Percentiles rank a stretch among this genome's conserved stretches.
Evolutionary conservation across 1,140 invertebrate genomes (phyloP).

Genomic region (Mycetomoellerius zeteki): DNA sequence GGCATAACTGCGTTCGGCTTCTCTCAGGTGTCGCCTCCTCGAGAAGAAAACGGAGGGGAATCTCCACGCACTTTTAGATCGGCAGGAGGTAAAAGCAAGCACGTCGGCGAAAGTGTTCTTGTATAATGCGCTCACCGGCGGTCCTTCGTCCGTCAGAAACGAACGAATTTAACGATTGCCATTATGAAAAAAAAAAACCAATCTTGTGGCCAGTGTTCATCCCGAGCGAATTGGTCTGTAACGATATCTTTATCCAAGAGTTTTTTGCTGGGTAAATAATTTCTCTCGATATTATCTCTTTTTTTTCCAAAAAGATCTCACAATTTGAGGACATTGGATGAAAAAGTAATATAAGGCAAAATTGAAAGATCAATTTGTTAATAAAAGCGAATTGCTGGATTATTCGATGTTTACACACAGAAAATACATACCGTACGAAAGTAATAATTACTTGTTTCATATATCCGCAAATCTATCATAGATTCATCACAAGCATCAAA

Average conservation of each 20-base stretch:
- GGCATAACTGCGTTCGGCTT: slow-evolving; percentile 72
- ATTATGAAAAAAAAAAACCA: slow-evolving; percentile 18
- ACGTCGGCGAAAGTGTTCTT: slow-evolving; percentile 85
- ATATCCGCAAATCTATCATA: no score
- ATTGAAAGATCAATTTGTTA: background rate
- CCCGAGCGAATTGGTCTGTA: background rate
- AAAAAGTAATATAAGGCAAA: background rate
- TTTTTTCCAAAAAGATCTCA: background rate
- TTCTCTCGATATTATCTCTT: background rate
- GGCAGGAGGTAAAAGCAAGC: slow-evolving; percentile 79
- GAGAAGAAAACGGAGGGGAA: slow-evolving; percentile 35
- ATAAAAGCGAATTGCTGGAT: background rate
- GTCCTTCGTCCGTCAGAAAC: slow-evolving; percentile 74
- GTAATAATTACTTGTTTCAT: no score
- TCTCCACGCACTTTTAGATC: slow-evolving; percentile 76
- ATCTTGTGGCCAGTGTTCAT: slow-evolving; percentile 17
- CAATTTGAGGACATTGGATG: background rate
- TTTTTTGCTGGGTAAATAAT: slow-evolving; percentile 46
- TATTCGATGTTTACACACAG: no score
- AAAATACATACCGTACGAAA: no score
- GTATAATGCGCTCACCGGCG: slow-evolving; percentile 71
- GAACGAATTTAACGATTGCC: slow-evolving; percentile 77
- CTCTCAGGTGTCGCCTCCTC: slow-evolving; percentile 60
- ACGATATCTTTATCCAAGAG: slow-evolving; percentile 48
- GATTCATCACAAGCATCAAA: no score